Evolutionary conservation across 2,888 invertebrate species (phyloP).

Genomic region (Sphaerophoria taeniata): DNA sequence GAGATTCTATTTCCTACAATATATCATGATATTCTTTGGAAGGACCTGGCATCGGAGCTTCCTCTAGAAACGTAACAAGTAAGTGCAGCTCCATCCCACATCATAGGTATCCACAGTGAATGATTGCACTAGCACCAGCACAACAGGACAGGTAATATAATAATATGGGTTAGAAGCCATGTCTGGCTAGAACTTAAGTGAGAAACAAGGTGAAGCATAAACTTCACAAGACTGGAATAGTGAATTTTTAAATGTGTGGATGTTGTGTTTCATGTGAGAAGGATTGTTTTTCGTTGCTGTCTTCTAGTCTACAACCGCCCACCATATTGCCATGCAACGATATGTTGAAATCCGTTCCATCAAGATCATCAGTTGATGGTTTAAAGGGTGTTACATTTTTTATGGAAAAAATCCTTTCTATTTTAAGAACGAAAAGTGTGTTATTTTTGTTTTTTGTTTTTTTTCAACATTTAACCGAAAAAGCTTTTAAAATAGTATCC

Average conservation of each 20-base stretch:
- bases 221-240: not conserved
- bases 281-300: conserved; percentile 19
- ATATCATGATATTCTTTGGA: conserved; percentile 45
- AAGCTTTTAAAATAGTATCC: conserved; percentile 6
- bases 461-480: not conserved
- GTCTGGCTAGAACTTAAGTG: not conserved
- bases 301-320: conserved; percentile 2
- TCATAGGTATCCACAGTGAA: too few relatives aligned
- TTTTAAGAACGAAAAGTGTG: not conserved
- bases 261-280: not conserved
- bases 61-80: too few relatives aligned
- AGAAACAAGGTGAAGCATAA: conserved; percentile 20
- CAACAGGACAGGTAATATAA: not conserved
- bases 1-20: conserved; percentile 15
- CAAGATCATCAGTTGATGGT: not conserved
- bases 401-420: not conserved
- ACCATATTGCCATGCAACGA: not conserved
- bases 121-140: not conserved
- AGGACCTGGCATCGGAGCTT: not conserved
- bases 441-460: not conserved
- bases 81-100: too few relatives aligned
- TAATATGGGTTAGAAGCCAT: not conserved
- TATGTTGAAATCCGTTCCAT: too few relatives aligned
- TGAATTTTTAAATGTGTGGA: not conserved
- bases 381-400: not conserved